phyloP scores from a whole-genome alignment of 2,888 invertebrate species.

The Bruchidius siliquastri region DNA sequence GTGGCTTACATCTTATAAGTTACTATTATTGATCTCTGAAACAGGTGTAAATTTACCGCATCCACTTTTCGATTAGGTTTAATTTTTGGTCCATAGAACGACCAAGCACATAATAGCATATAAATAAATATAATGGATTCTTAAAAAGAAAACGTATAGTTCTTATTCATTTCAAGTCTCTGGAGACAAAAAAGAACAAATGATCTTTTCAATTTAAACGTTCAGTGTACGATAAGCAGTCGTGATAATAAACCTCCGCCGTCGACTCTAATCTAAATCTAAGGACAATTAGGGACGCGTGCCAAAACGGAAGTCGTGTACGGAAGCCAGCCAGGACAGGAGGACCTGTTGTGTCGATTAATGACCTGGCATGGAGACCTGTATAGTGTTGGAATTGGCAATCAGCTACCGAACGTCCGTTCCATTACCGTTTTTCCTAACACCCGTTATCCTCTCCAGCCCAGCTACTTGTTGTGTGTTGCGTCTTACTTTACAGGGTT shows the following conservation, averaged over 20 bases:
- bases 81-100: no score
- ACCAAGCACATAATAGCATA: no score
- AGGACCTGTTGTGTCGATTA: slow-evolving; percentile 25
- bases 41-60: no score
- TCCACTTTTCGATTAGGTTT: no score
- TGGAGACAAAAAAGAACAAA: no score
- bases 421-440: background rate
- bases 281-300: slow-evolving; percentile 12
- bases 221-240: background rate
- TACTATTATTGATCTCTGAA: no score
- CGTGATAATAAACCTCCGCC: background rate
- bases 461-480: background rate
- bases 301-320: slow-evolving; percentile 11
- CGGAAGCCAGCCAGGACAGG: slow-evolving; percentile 1
- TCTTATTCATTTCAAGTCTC: no score
- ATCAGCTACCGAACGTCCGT: background rate
- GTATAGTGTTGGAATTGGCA: background rate
- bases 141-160: no score
- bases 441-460: background rate
- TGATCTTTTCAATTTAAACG: background rate
- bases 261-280: slow-evolving; percentile 3
- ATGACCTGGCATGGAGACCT: slow-evolving; percentile 17
- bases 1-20: no score
- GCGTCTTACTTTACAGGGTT: background rate
- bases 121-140: no score